Evolutionary conservation across 53 echinoderm and acorn worm genomes (phyloP).

Genomic region (Echinometra lucunter): DNA sequence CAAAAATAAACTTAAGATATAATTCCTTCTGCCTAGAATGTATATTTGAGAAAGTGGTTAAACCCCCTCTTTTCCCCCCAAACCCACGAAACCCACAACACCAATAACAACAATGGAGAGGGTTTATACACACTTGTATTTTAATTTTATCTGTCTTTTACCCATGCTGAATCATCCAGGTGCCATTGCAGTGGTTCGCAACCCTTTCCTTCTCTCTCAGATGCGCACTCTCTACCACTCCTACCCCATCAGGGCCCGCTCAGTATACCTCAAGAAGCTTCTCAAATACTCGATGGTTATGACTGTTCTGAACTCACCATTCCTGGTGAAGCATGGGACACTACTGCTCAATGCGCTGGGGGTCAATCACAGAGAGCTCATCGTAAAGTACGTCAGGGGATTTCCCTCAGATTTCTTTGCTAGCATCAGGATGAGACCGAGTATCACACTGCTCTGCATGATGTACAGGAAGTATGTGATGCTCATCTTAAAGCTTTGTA

Average conservation of each 20-base stretch:
- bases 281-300: constrained; percentile 66
- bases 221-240: constrained; percentile 80
- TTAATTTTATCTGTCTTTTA: background rate
- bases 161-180: constrained; percentile 13
- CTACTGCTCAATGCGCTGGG: background rate
- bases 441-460: constrained; percentile 55
- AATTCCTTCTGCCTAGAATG: no score
- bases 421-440: constrained; percentile 65
- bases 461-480: constrained; percentile 47
- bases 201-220: constrained; percentile 71
- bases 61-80: no score
- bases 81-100: no score
- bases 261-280: constrained; percentile 53
- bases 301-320: constrained; percentile 42
- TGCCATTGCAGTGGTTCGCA: constrained; percentile 84
- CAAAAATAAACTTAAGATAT: no score
- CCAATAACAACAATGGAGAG: no score
- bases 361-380: constrained; percentile 50
- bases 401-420: constrained; percentile 59
- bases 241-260: constrained; percentile 69
- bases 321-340: background rate
- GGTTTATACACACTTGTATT: no score
- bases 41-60: no score
- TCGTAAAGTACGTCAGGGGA: constrained; percentile 35
- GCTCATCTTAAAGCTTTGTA: no score